Evolutionary conservation across 2,113 vertebrate species (phyloP).

Genomic region (Pithys albifrons): DNA sequence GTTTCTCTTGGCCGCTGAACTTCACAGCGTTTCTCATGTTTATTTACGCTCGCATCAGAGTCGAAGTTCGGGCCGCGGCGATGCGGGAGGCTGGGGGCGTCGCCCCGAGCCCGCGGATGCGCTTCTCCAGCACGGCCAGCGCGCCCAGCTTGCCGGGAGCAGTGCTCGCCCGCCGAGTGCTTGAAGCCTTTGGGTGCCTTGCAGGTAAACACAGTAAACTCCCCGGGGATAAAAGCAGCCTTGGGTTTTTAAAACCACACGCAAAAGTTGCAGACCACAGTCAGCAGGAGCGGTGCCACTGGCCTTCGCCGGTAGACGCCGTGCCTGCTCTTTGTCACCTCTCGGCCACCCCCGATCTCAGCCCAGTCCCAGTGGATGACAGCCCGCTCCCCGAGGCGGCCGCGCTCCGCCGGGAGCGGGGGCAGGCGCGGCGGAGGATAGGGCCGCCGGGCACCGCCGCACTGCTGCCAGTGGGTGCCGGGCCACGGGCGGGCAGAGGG

Average conservation of each 20-base stretch:
- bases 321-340: not conserved
- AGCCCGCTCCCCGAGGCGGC: not conserved
- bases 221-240: not conserved
- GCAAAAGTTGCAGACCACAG: not conserved
- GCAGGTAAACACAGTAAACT: not conserved
- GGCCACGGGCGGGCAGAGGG: not conserved
- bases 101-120: not conserved
- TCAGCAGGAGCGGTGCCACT: not conserved
- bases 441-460: not conserved
- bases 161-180: not conserved
- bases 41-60: not conserved
- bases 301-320: not conserved
- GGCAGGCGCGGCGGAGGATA: not conserved
- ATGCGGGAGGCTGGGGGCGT: not conserved
- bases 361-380: not conserved
- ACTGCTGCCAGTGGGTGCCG: not conserved
- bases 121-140: not conserved
- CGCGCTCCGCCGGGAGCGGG: not conserved
- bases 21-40: not conserved
- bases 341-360: not conserved
- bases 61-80: not conserved
- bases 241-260: accelerated
- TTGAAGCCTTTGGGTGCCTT: not conserved
- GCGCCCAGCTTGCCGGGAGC: not conserved
- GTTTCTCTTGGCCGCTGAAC: not conserved